phyloP scores from a whole-genome alignment of 2,888 invertebrate species.

The Agrotis segetum region DNA sequence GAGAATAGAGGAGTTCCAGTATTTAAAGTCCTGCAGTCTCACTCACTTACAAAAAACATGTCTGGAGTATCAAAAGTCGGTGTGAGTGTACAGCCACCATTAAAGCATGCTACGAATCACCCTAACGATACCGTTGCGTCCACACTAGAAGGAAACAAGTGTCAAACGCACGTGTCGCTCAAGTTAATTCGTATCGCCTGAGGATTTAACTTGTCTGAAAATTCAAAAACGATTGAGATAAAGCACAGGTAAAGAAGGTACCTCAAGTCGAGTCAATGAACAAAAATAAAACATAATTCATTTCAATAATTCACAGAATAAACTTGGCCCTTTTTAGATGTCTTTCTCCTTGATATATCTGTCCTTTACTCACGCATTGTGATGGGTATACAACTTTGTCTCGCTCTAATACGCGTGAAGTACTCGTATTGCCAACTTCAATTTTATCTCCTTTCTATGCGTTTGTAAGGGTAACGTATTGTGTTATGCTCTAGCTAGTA shows the following conservation, averaged over 20 bases:
- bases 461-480: slow-evolving; percentile 67
- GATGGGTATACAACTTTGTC: slow-evolving; percentile 67
- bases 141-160: not conserved
- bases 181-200: too few relatives aligned
- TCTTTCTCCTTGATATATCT: slow-evolving; percentile 62
- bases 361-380: slow-evolving; percentile 62
- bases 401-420: slow-evolving; percentile 71
- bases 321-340: slow-evolving; percentile 76
- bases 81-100: too few relatives aligned
- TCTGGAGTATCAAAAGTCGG: too few relatives aligned
- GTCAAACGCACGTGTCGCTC: not conserved
- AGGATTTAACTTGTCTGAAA: slow-evolving; percentile 66
- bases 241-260: slow-evolving; percentile 56
- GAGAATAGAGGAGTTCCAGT: too few relatives aligned
- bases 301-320: slow-evolving; percentile 82
- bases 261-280: slow-evolving; percentile 74
- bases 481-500: slow-evolving; percentile 64
- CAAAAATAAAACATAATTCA: slow-evolving; percentile 84
- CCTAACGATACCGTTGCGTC: not conserved
- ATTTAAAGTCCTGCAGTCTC: too few relatives aligned
- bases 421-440: slow-evolving; percentile 82
- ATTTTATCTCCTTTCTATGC: slow-evolving; percentile 81
- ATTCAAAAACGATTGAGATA: slow-evolving; percentile 68
- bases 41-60: too few relatives aligned
- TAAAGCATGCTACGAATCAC: not conserved